Evolutionary conservation across 2,113 vertebrate genomes (phyloP).

Genomic region (Leptosomus discolor): DNA sequence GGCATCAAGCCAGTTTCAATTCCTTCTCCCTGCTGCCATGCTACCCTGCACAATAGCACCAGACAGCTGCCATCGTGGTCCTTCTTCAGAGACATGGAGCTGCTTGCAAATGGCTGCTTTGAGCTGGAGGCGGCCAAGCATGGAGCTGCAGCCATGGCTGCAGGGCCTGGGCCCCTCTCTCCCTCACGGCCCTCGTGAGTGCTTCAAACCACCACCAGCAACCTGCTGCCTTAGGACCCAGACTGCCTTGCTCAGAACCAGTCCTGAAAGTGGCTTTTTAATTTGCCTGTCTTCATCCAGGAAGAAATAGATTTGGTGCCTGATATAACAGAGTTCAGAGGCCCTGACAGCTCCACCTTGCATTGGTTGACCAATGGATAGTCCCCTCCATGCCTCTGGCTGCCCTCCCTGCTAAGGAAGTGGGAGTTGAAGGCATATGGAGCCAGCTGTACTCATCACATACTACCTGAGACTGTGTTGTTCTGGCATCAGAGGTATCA

Average conservation of each 20-base stretch:
- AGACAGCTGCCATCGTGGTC: no score
- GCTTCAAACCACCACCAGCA: neutral
- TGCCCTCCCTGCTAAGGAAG: neutral
- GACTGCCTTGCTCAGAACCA: neutral
- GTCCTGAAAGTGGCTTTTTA: neutral
- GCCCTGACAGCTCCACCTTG: neutral
- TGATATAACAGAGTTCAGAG: neutral
- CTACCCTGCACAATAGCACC: neutral
- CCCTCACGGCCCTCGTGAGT: neutral
- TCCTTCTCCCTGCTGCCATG: accelerated
- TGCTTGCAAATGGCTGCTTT: neutral
- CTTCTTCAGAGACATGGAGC: neutral
- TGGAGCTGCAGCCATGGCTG: neutral
- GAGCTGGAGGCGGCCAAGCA: neutral
- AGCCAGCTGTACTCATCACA: neutral
- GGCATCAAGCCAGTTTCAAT: neutral
- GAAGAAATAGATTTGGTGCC: neutral
- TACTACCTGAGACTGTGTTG: neutral
- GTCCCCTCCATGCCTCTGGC: neutral
- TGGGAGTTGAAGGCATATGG: neutral
- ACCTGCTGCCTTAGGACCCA: neutral
- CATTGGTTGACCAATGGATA: neutral
- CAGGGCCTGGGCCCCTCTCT: neutral
- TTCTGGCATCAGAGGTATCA: neutral
- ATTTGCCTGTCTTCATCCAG: neutral